Conservation (phyloP, 2,888 invertebrate genomes). For the Carterocephalus palaemon region DNA sequence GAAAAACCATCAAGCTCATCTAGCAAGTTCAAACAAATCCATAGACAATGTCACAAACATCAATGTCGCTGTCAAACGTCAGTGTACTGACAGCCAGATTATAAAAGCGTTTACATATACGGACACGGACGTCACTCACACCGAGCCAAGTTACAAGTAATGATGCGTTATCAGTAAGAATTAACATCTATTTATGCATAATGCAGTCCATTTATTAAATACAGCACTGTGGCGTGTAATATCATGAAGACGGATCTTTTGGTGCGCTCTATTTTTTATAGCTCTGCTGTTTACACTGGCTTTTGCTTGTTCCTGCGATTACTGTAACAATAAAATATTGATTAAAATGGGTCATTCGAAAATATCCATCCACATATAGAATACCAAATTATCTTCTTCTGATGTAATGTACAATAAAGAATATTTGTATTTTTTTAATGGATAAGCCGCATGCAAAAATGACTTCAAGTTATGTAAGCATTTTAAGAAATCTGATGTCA, state of each 20-base stretch:
- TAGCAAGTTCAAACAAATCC: slow-evolving; percentile 6
- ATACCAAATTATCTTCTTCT: too few species aligned
- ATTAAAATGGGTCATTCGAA: not conserved
- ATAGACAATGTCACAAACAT: slow-evolving; percentile 12
- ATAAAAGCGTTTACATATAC: slow-evolving; percentile 56
- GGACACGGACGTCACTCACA: slow-evolving; percentile 62
- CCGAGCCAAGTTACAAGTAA: slow-evolving; percentile 55
- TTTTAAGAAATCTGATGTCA: too few species aligned
- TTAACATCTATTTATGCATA: slow-evolving; percentile 63
- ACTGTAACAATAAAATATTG: slow-evolving; percentile 44
- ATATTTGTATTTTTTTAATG: too few species aligned
- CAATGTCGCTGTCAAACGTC: slow-evolving; percentile 38
- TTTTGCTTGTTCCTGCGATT: slow-evolving; percentile 52
- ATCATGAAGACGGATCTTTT: slow-evolving; percentile 49
- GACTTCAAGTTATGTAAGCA: too few species aligned
- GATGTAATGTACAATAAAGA: too few species aligned
- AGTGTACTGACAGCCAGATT: slow-evolving; percentile 43
- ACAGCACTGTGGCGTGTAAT: slow-evolving; percentile 52
- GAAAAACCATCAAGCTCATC: slow-evolving; percentile 8
- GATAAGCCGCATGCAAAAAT: too few species aligned
- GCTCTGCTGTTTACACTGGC: slow-evolving; percentile 64
- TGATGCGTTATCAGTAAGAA: slow-evolving; percentile 60
- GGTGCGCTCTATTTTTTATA: slow-evolving; percentile 55
- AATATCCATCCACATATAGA: too few species aligned
- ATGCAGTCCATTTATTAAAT: slow-evolving; percentile 55